Conservation (phyloP, 2,113 vertebrate species). For the Crotalus horridus region DNA sequence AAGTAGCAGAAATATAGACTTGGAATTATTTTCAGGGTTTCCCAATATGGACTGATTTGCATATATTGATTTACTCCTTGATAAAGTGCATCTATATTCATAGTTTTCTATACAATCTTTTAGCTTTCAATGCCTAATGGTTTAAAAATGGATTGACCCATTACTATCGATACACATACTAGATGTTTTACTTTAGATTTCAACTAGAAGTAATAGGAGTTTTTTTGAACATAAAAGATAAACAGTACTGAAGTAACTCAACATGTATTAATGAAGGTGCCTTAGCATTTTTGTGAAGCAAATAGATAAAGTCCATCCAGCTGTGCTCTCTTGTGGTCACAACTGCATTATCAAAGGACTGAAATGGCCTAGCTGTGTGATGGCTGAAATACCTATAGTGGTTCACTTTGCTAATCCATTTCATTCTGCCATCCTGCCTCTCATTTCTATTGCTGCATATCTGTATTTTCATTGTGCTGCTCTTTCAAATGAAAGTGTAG, state of each 20-base stretch:
- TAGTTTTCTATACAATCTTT: neutral
- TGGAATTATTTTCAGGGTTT: neutral
- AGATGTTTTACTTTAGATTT: neutral
- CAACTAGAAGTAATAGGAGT: neutral
- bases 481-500: neutral
- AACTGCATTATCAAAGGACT: neutral
- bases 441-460: slow-evolving; percentile 15
- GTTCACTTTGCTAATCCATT: neutral
- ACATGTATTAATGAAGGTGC: neutral
- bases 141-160: neutral
- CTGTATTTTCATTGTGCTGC: neutral
- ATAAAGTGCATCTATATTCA: neutral
- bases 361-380: neutral
- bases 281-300: neutral
- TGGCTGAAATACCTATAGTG: neutral
- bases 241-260: neutral
- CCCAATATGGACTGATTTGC: neutral
- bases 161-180: neutral
- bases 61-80: neutral
- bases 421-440: slow-evolving; percentile 8
- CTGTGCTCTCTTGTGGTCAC: neutral
- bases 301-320: neutral
- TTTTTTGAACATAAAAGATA: neutral
- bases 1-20: neutral
- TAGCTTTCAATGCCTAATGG: neutral